A percentile compares a stretch with the other conserved stretches of the same genome.
phyloP scores from a whole-genome alignment of 2,888 invertebrate species.

The Synergus itoensis region DNA sequence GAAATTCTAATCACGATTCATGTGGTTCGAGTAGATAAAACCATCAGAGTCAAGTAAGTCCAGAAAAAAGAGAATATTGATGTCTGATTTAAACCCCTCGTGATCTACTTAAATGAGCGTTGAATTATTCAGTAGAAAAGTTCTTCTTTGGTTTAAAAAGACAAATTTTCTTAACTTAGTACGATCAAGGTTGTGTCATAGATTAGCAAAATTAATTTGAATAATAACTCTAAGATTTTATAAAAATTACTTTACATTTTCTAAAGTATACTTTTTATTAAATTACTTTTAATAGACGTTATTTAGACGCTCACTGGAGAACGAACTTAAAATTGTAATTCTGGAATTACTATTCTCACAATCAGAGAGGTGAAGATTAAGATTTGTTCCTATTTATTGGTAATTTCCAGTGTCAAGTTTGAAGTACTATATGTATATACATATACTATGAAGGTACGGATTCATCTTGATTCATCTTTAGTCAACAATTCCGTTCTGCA shows the following conservation, averaged over 20 bases:
- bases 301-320: too few relatives aligned
- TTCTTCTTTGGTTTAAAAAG: background rate
- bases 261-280: too few relatives aligned
- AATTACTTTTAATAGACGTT: too few relatives aligned
- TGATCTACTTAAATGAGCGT: slow-evolving; percentile 4
- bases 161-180: background rate
- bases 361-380: too few relatives aligned
- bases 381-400: too few relatives aligned
- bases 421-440: background rate
- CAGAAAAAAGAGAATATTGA: background rate
- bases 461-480: background rate
- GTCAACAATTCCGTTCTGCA: background rate
- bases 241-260: background rate
- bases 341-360: too few relatives aligned
- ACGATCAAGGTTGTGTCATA: background rate
- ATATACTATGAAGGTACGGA: background rate
- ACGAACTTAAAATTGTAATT: too few relatives aligned
- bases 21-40: slow-evolving; percentile 3
- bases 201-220: too few relatives aligned
- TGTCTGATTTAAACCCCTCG: slow-evolving; percentile 5
- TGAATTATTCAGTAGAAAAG: slow-evolving; percentile 22
- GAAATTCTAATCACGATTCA: background rate
- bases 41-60: background rate
- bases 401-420: too few relatives aligned
- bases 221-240: background rate